Base-by-base conservation (phyloP, 2,113 vertebrate species). In the Lathamus discolor region DNA sequence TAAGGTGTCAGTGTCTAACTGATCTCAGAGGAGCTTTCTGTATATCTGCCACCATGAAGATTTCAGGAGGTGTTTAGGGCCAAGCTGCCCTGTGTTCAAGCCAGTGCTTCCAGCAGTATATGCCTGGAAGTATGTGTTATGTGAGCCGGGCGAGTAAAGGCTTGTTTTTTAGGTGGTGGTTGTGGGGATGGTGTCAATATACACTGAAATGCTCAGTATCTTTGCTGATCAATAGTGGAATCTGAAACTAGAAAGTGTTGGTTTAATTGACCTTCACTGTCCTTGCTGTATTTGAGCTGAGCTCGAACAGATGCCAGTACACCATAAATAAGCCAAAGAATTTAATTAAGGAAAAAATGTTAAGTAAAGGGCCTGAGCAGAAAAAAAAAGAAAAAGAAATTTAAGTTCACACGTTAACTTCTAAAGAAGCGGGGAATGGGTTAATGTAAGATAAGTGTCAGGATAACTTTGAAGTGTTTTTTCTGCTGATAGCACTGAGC, bases 381-480 rank as follows among this genome's bases (percentile, higher is more conserved):
- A 72, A 46, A 48, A 46, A 48, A 49, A 62, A 37, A 2, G 27
- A 17, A 63, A 43, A 17, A 17, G 1, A n/a, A 49, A 79, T 29
- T 22, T 57, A 48, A 52, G 61, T 83, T 57, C 7, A 16, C 90
- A 81, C 29, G 29, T 57, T 20, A 55, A 7, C 9, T 85, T 55
- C 9, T 92, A 90, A 86, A 17, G 23, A n/a, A 89, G 48, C 7
- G 83, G 27, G 48, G 51, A 94, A 77, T 25, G 61, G 5, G 25
- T 92, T 97, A 83, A 77, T 29, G 66, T 69, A 95, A 87, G 61
- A 88, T 79, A 83, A 93, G 81, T 41, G 69, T 52, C 31, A 57
- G 67, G 75, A 80, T 90, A 63, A 93, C 93, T 95, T 95, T 95
- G 52, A 83, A 96, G 67, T 92, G 29, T 25, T 93, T 97, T 97